Conservation (phyloP, 2,113 vertebrate genomes). For the Tachycineta bicolor region DNA sequence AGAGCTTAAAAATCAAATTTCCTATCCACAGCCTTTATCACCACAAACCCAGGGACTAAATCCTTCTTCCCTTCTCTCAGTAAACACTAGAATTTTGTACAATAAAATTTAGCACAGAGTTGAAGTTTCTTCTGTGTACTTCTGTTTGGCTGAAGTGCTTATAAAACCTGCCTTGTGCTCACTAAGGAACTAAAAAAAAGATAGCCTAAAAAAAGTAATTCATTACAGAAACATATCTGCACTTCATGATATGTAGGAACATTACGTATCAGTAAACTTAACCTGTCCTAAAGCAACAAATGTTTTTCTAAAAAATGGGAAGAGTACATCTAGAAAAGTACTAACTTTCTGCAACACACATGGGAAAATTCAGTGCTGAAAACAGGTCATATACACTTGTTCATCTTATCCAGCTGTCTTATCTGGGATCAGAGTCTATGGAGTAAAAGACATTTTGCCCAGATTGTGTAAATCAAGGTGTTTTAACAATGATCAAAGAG, state of each 20-base stretch:
- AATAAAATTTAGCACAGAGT: not conserved
- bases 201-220: not conserved
- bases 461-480: not conserved
- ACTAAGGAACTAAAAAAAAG: not conserved
- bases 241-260: not conserved
- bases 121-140: not conserved
- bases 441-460: not conserved
- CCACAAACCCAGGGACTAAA: not conserved
- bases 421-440: not conserved
- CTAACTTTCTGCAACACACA: not conserved
- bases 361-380: not conserved
- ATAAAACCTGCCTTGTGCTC: not conserved
- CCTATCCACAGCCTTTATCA: constrained; percentile 25
- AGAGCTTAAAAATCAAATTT: constrained; percentile 63
- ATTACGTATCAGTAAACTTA: not conserved
- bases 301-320: not conserved
- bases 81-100: not conserved
- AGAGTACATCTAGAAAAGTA: not conserved
- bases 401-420: not conserved
- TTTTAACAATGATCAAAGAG: not conserved
- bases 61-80: not conserved
- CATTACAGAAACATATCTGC: not conserved
- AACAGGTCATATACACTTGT: not conserved
- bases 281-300: not conserved
- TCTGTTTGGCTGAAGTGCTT: not conserved